A percentile compares a stretch with the other conserved stretches of the same genome.
Evolutionary conservation across 2,797 vertebrate genomes (phyloP).

Genomic region (Cuniculus paca): DNA sequence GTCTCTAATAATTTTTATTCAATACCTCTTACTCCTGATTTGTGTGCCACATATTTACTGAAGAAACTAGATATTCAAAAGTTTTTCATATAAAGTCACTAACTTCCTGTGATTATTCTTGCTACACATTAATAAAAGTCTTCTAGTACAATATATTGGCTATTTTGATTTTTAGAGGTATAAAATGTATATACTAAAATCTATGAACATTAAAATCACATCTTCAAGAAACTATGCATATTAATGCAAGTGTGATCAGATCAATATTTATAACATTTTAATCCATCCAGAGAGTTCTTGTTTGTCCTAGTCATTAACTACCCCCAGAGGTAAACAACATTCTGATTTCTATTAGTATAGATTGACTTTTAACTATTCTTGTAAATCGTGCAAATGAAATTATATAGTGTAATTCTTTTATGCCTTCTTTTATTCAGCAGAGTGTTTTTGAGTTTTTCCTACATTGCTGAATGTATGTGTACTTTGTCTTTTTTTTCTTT

Average conservation of each 20-base stretch:
- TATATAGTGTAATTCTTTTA: neutral
- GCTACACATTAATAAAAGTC: neutral
- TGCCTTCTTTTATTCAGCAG: neutral
- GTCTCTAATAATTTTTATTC: neutral
- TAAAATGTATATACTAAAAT: neutral
- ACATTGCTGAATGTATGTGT: neutral
- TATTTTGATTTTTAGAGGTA: neutral
- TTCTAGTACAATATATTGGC: neutral
- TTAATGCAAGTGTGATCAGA: neutral
- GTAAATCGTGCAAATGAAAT: neutral
- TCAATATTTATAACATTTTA: neutral
- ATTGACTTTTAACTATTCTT: neutral
- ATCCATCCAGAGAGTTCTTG: neutral
- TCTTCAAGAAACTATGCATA: neutral
- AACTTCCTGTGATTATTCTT: neutral
- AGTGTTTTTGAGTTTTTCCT: neutral
- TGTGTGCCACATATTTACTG: neutral
- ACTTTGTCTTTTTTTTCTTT: neutral
- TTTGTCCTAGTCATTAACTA: neutral
- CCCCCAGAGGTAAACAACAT: neutral
- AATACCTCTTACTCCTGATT: neutral
- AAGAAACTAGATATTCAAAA: neutral
- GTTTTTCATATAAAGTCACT: neutral
- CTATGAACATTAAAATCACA: conserved; percentile 20
- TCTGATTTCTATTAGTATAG: neutral